Base-by-base conservation (phyloP, 2,888 invertebrate species). In the Anagyrus pseudococci region DNA sequence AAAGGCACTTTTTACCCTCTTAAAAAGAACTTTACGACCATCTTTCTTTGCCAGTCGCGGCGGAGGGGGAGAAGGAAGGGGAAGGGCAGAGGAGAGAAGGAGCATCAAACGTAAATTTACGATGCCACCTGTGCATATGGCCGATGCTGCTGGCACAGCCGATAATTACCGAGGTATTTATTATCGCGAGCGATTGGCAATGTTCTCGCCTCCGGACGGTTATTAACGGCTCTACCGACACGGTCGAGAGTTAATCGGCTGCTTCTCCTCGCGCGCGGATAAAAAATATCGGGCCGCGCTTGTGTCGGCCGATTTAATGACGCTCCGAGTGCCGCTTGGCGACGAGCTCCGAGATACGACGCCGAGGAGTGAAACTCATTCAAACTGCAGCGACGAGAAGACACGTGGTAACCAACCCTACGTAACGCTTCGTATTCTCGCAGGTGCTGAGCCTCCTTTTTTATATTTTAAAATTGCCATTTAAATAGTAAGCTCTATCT, bases 91-190 rank as follows among this genome's bases (percentile, higher is more conserved):
- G n/a, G n/a, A 2, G 33, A 37, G 3, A 2, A 44, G 50, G 52
- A 20, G 54, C 26, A 63, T 63, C 58, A 46, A 49, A 54, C 26
- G 43, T 22, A 53, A 49, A 64, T 64, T 64, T 61, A 64, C 57
- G 60, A 64, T 46, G 23, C 57, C 57, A 60, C 60, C 62, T 65
- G 64, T 29, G 23, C n/a, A n/a, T n/a, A n/a, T n/a, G n/a, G n/a
- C n/a, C n/a, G n/a, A n/a, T n/a, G n/a, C 46, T 17, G 33, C 40
- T 2, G 49, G 19, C 19, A 13, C 29, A 7, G 10, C 25, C 44
- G 57, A 62, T 65, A 62, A 65, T 65, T 58, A 47, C 55, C 55
- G 4, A 22, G 43, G 47, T 65, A 62, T 65, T 61, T 65, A 65
- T 65, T 65, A 55, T 61, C 49, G 41, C 52, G 6, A 26, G 54